These are phyloP conservation scores for Drosophila pandora DNA, from an alignment of 1,140 invertebrate species.

Conservation along the genomic window DNA sequence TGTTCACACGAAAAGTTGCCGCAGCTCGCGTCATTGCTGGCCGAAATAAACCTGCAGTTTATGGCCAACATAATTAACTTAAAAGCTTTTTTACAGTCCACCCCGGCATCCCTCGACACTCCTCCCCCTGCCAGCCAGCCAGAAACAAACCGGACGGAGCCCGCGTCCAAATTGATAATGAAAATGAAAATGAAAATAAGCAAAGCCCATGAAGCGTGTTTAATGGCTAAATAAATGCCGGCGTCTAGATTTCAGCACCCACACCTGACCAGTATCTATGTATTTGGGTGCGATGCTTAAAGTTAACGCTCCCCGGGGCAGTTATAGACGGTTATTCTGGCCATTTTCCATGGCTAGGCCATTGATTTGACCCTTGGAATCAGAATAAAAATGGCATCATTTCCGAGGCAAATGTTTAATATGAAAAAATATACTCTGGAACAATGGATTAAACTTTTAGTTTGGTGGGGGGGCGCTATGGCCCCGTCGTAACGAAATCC, in stretches of 20 bases:
- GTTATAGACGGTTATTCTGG: conserved; percentile 49
- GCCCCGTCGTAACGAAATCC: conserved; percentile 5
- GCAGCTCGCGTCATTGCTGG: conserved; percentile 18
- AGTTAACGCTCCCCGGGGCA: conserved; percentile 22
- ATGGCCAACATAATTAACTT: conserved; percentile 82
- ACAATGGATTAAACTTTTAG: conserved; percentile 14
- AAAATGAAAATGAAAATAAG: conserved; percentile 82
- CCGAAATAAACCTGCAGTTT: conserved; percentile 80
- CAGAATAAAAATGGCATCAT: conserved; percentile 44
- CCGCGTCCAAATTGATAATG: conserved; percentile 78
- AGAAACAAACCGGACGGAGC: conserved; percentile 31
- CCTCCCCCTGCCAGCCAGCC: conserved; percentile 4
- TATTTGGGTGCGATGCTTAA: conserved; percentile 29
- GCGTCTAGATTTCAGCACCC: conserved; percentile 56
- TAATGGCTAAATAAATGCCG: conserved; percentile 79
- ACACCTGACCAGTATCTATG: conserved; percentile 59
- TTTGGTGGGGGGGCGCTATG: conserved; percentile 1
- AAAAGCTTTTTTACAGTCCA: conserved; percentile 79
- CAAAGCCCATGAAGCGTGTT: conserved; percentile 76
- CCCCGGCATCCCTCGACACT: background rate
- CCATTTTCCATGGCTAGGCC: conserved; percentile 42
- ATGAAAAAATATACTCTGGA: background rate
- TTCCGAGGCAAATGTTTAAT: conserved; percentile 24
- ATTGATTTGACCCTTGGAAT: conserved; percentile 55
- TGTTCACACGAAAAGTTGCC: conserved; percentile 67